Evolutionary conservation across 2,113 vertebrate species (phyloP), one percentile per base, ranked within the genome.

Genomic region (Embiotoca jacksoni): DNA sequence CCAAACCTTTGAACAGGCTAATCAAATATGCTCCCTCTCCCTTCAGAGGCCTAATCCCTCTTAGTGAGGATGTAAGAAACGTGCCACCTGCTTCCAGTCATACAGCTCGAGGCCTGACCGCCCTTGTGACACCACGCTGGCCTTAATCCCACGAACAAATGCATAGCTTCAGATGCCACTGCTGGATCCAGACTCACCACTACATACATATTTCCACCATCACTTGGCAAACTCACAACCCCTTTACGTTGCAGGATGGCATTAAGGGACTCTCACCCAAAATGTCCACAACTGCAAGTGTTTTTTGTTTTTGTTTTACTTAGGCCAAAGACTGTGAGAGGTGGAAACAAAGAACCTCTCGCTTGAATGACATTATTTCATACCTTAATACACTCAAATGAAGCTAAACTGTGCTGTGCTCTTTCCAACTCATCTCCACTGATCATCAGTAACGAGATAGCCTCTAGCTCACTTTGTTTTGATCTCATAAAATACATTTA

Each of bases 81-180:
- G 84, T 88, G 88, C 85, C 84, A 86, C 86, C 84, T 87, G 90
- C 83, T 87, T 89, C 88, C 86, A 83, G 79, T 56, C 77, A 49
- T 66, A 52, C 75, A 72, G 54, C 69, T 85, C 41, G 4, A 59
- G 72, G 88, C 84, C 80, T 58, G 59, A 80, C 65, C 70, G 88
- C 71, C 84, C 88, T 88, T 86, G 82, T 92, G 92, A 92, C 83
- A 87, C 81, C 56, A 75, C 1, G 32, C 64, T 71, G 59, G 69
- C 37, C 33, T 33, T 89, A 91, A 91, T 88, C 88, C 80, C 68
- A 61, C 46, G 59, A 89, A 66, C 71, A 80, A 91, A 90, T 86
- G 77, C 84, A 84, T 44, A 79, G 78, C 78, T 69, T 78, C 65
- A 44, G 37, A 78, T 77, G 41, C 54, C 63, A 36, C 68, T 65